A percentile compares a stretch with the other conserved stretches of the same genome.
Evolutionary conservation across 2,888 invertebrate species (phyloP).

Genomic region (Pollenia labialis): DNA sequence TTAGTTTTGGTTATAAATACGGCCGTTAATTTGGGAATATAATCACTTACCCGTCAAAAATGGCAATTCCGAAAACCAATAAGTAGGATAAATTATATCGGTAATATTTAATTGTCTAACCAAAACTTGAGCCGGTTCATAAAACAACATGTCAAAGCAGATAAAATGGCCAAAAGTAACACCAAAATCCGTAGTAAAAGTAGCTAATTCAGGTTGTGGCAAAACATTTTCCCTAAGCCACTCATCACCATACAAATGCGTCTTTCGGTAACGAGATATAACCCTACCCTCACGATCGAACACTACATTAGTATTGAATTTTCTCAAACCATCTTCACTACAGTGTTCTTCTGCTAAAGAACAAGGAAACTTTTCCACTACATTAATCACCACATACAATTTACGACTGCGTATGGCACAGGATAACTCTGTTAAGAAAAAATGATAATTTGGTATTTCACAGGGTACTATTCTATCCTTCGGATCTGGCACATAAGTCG

Average conservation of each 20-base stretch:
- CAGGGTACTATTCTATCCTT: conserved; percentile 81
- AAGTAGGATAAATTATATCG: conserved; percentile 86
- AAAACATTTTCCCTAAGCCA: conserved; percentile 84
- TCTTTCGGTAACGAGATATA: conserved; percentile 85
- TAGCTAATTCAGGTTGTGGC: conserved; percentile 85
- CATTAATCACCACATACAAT: conserved; percentile 85
- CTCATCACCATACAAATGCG: conserved; percentile 84
- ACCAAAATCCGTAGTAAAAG: conserved; percentile 90
- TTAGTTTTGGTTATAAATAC: too few relatives aligned
- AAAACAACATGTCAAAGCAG: conserved; percentile 93
- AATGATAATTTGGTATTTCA: conserved; percentile 75
- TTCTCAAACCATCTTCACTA: conserved; percentile 74
- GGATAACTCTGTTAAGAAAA: conserved; percentile 83
- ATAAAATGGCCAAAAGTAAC: conserved; percentile 91
- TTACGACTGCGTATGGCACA: conserved; percentile 85
- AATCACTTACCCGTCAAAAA: conserved; percentile 83
- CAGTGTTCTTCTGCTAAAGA: background rate
- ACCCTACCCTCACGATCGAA: conserved; percentile 90
- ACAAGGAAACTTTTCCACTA: conserved; percentile 85
- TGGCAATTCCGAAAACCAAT: conserved; percentile 93
- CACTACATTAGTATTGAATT: conserved; percentile 92
- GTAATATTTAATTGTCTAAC: conserved; percentile 77
- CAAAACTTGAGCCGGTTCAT: conserved; percentile 87
- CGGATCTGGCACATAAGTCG: conserved; percentile 82
- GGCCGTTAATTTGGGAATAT: background rate